Conservation (phyloP, 2,113 vertebrate species). For the Melanotaenia duboulayi region DNA sequence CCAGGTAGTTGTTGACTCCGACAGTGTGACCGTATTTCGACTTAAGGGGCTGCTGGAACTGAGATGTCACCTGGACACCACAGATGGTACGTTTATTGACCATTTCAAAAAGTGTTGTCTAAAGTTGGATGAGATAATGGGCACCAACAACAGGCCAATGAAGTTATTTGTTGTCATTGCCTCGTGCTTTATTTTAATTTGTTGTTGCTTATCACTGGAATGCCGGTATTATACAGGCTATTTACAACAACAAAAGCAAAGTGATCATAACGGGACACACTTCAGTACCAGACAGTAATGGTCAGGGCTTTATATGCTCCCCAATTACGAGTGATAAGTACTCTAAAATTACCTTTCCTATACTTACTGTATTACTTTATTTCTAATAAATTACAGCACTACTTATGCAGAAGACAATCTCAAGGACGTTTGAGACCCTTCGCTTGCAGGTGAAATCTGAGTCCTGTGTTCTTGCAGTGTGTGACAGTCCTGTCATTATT, state of each 20-base stretch:
- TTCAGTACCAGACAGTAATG: too few relatives aligned
- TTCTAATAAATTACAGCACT: slow-evolving; percentile 72
- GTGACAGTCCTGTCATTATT: slow-evolving; percentile 86
- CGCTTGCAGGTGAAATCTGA: slow-evolving; percentile 86
- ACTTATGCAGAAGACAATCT: slow-evolving; percentile 82
- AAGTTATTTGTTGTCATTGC: too few relatives aligned
- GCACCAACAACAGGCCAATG: too few relatives aligned
- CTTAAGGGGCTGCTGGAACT: slow-evolving; percentile 70
- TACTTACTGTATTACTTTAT: neutral
- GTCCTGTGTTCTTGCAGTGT: slow-evolving; percentile 85
- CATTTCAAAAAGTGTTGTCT: neutral
- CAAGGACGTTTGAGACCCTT: slow-evolving; percentile 84
- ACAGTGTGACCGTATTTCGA: slow-evolving; percentile 50
- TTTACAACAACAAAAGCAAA: neutral
- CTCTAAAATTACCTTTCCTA: neutral
- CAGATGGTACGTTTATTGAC: slow-evolving; percentile 58
- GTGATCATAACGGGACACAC: too few relatives aligned
- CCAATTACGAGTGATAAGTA: neutral
- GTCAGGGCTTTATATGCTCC: neutral
- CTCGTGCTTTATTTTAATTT: too few relatives aligned
- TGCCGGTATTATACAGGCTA: neutral
- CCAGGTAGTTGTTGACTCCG: slow-evolving; percentile 47
- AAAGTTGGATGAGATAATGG: neutral
- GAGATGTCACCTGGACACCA: slow-evolving; percentile 68
- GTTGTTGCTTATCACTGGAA: neutral